phyloP scores from a whole-genome alignment of 2,113 vertebrate species.

The Piprites chloris region DNA sequence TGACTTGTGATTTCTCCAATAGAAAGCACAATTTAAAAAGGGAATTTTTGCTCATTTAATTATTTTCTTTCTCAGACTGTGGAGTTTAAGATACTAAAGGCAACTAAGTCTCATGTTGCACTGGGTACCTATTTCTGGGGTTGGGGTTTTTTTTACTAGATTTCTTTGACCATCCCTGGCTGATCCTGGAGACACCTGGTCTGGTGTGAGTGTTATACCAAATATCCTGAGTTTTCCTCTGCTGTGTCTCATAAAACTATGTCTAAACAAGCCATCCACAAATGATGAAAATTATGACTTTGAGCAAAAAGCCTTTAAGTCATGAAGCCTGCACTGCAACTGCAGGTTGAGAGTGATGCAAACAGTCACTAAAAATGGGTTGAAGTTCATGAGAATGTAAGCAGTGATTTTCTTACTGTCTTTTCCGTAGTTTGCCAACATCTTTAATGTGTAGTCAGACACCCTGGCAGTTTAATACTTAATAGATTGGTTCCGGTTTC shows the following conservation, averaged over 20 bases:
- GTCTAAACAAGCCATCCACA: neutral
- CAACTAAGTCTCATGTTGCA: neutral
- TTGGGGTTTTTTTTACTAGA: neutral
- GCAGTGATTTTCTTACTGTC: neutral
- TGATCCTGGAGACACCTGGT: neutral
- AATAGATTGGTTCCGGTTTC: neutral
- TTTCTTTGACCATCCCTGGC: neutral
- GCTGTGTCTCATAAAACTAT: neutral
- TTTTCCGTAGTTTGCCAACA: neutral
- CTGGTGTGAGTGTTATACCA: neutral
- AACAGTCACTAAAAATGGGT: neutral
- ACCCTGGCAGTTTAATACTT: neutral
- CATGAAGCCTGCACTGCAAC: neutral
- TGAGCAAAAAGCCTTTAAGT: neutral
- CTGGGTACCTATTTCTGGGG: neutral
- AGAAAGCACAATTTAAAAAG: neutral
- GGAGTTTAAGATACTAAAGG: neutral
- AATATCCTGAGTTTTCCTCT: neutral
- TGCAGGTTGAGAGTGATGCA: neutral
- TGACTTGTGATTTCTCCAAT: neutral
- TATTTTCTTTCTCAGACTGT: neutral
- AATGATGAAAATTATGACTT: neutral
- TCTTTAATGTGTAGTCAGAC: neutral
- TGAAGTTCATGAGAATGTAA: neutral
- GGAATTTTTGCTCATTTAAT: neutral